Conservation (phyloP, 1,140 invertebrate species). For the Ectropis grisescens region DNA sequence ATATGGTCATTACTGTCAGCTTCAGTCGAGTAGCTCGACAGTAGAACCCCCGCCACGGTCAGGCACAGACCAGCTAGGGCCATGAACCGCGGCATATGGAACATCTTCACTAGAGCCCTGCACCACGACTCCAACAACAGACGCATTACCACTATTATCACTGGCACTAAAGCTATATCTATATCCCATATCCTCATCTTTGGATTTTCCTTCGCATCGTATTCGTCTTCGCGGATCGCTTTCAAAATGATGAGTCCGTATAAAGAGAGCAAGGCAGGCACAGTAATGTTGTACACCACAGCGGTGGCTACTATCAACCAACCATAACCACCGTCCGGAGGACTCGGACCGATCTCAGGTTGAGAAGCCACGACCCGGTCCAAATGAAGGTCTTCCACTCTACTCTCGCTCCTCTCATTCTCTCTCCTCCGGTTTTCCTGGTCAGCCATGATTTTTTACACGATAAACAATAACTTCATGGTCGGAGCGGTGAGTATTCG, state of each 20-base stretch:
- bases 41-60: slow-evolving; percentile 55
- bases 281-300: slow-evolving; percentile 72
- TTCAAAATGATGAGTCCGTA: slow-evolving; percentile 71
- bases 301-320: slow-evolving; percentile 74
- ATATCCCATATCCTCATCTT: slow-evolving; percentile 60
- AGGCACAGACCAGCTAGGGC: slow-evolving; percentile 62
- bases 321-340: slow-evolving; percentile 75
- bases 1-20: slow-evolving; percentile 50
- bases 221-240: slow-evolving; percentile 48
- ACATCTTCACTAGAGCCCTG: slow-evolving; percentile 62
- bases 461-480: slow-evolving; percentile 51
- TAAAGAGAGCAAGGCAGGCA: slow-evolving; percentile 66
- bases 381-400: slow-evolving; percentile 46
- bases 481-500: slow-evolving; percentile 31
- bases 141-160: slow-evolving; percentile 68
- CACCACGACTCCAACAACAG: slow-evolving; percentile 71
- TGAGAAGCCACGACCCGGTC: slow-evolving; percentile 71
- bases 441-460: slow-evolving; percentile 41
- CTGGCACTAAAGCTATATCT: slow-evolving; percentile 68
- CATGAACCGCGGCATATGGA: slow-evolving; percentile 68
- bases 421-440: slow-evolving; percentile 14
- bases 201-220: slow-evolving; percentile 48
- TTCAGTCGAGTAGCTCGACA: slow-evolving; percentile 57
- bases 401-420: slow-evolving; percentile 18
- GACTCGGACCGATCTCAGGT: slow-evolving; percentile 74